phyloP scores from a whole-genome alignment of 2,113 vertebrate species.

The Mystacornis crossleyi region DNA sequence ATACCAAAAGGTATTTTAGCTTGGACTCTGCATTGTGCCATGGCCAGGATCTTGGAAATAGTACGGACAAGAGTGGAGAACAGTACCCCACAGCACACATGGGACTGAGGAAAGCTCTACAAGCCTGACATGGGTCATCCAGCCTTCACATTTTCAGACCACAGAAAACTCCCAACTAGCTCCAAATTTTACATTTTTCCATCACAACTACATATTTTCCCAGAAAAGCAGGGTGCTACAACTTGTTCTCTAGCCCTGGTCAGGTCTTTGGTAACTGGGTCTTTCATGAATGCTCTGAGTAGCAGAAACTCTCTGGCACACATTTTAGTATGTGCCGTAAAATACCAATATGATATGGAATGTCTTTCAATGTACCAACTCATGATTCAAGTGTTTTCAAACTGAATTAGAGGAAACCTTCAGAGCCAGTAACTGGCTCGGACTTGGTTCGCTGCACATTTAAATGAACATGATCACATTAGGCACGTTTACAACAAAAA shows the following conservation, averaged over 20 bases:
- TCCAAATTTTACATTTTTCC: neutral
- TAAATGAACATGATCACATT: neutral
- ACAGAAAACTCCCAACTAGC: neutral
- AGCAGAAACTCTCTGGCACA: neutral
- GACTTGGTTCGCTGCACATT: neutral
- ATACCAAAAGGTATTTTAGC: neutral
- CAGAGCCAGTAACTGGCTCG: neutral
- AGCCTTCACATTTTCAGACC: neutral
- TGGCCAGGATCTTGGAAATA: neutral
- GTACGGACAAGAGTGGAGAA: neutral
- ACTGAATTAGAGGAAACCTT: neutral
- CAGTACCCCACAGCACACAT: neutral
- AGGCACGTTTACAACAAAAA: neutral
- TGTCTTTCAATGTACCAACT: neutral
- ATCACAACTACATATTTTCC: neutral
- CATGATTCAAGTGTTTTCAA: neutral
- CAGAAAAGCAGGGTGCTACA: neutral
- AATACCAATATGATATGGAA: neutral
- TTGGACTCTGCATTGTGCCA: neutral
- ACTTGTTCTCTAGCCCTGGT: neutral
- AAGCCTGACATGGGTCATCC: neutral
- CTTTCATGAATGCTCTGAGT: neutral
- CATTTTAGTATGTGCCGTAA: neutral
- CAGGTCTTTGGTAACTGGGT: neutral
- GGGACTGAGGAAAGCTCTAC: neutral